Base-by-base conservation (phyloP, 1,140 invertebrate genomes). In the Drosophila prosaltans region DNA sequence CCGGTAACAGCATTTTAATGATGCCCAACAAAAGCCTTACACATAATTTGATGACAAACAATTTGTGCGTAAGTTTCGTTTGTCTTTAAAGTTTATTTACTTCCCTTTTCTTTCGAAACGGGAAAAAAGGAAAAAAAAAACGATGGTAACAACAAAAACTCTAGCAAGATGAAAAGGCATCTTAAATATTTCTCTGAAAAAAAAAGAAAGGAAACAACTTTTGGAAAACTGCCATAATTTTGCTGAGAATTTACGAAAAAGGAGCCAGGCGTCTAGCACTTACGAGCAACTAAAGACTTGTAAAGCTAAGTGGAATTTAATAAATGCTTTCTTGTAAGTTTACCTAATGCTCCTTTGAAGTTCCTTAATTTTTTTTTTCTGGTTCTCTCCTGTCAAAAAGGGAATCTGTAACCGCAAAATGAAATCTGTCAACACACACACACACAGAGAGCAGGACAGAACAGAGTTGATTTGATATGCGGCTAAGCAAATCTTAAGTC, bases 21-120 rank as follows among this genome's bases (percentile, higher is more conserved):
- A 88, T 86, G 83, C 59, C 83, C 69, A 81, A 63, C 78, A 75
- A 86, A 78, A 74, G 75, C 58, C 79, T 64, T 70, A 64, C 76
- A 83, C 83, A 86, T 86, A 83, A 86, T 86, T 88, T 86, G 83
- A 86, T 83, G 83, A 88, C 83, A 86, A 85, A 86, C 80, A 82
- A 86, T 86, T 86, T 88, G 76, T 63, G 72, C 65, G 57, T 81
- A 74, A 82, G 76, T 77, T 82, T 85, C 59, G 83, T 82, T 77
- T 70, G 70, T 81, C 77, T 64, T 79, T 86, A 69, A 82, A 77
- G 71, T 75, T 74, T 66, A 78, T 77, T 55, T 62, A 45, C 26
- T 60, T 62, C 30, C 10, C 58, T 36, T 82, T 59, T 26, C 45
- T 48, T 65, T 76, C 36, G n/a, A 39, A 57, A 43, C 2, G 4